These are phyloP conservation scores for Heliopora coerulea DNA, from an alignment of 92 coral and sea anemone genomes.

Conservation along the genomic window DNA sequence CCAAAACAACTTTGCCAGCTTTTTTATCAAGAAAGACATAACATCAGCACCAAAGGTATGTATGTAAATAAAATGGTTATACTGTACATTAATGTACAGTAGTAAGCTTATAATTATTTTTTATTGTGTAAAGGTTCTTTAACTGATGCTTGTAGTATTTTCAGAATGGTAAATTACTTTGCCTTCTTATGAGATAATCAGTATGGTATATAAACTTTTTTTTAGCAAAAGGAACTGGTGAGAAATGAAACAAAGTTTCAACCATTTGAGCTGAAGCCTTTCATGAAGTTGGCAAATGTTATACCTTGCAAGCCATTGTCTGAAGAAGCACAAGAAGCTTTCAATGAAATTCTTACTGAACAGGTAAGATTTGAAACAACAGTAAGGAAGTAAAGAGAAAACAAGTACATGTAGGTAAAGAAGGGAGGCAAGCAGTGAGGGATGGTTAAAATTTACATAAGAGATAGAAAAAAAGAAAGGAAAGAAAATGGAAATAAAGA, in stretches of 20 bases:
- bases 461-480: no score
- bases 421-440: no score
- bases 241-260: constrained; percentile 57
- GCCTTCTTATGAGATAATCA: no score
- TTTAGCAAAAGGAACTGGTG: constrained; percentile 60
- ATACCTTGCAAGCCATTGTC: constrained; percentile 46
- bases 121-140: background rate
- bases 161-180: no score
- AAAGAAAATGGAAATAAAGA: no score
- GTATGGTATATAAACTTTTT: constrained; percentile 22
- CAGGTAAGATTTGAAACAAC: no score
- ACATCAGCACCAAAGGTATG: constrained; percentile 74
- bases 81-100: no score
- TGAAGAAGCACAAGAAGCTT: constrained; percentile 41
- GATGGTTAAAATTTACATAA: no score
- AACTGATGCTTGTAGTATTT: background rate
- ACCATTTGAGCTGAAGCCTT: constrained; percentile 70
- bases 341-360: constrained; percentile 46
- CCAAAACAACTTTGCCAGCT: constrained; percentile 65
- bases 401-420: no score
- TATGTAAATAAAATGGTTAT: background rate
- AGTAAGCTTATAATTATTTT: no score
- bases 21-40: constrained; percentile 61
- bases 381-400: no score
- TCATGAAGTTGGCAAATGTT: constrained; percentile 75